A percentile compares a stretch with the other conserved stretches of the same genome.
Evolutionary conservation across 2,888 invertebrate genomes (phyloP).

Genomic region (Silvanus unidentatus): DNA sequence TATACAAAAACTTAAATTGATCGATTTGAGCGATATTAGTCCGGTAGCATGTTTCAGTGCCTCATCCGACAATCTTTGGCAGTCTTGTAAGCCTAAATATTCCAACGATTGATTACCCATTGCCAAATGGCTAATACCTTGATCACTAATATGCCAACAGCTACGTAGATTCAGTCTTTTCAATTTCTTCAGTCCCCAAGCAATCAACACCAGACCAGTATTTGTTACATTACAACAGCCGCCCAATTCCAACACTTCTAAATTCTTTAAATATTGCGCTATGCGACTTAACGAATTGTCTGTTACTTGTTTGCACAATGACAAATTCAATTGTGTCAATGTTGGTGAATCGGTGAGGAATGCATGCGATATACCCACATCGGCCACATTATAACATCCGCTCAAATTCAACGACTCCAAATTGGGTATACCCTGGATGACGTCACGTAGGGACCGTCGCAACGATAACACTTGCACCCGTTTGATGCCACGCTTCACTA

Average conservation of each 20-base stretch:
- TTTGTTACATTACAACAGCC: slow-evolving; percentile 91
- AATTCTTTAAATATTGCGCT: slow-evolving; percentile 76
- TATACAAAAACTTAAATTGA: slow-evolving; percentile 91
- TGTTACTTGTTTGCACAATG: slow-evolving; percentile 92
- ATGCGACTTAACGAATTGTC: slow-evolving; percentile 82
- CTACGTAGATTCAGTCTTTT: slow-evolving; percentile 82
- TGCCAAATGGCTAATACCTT: slow-evolving; percentile 81
- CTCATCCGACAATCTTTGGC: slow-evolving; percentile 89
- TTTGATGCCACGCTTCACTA: slow-evolving; percentile 82
- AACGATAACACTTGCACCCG: slow-evolving; percentile 85
- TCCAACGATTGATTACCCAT: slow-evolving; percentile 79
- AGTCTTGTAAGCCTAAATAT: slow-evolving; percentile 86
- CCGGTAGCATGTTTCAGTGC: slow-evolving; percentile 80
- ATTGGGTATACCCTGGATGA: slow-evolving; percentile 79
- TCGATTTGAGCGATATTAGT: slow-evolving; percentile 71
- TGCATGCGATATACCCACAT: slow-evolving; percentile 76
- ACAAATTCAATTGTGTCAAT: slow-evolving; percentile 76
- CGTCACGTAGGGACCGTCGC: slow-evolving; percentile 74
- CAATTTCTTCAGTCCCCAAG: slow-evolving; percentile 81
- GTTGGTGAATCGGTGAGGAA: slow-evolving; percentile 71
- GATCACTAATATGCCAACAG: slow-evolving; percentile 88
- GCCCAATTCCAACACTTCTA: slow-evolving; percentile 82
- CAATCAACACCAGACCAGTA: slow-evolving; percentile 76
- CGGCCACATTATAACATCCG: slow-evolving; percentile 91
- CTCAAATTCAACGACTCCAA: slow-evolving; percentile 83